Base-by-base conservation (phyloP, 2,113 vertebrate genomes). In the Oenanthe melanoleuca region DNA sequence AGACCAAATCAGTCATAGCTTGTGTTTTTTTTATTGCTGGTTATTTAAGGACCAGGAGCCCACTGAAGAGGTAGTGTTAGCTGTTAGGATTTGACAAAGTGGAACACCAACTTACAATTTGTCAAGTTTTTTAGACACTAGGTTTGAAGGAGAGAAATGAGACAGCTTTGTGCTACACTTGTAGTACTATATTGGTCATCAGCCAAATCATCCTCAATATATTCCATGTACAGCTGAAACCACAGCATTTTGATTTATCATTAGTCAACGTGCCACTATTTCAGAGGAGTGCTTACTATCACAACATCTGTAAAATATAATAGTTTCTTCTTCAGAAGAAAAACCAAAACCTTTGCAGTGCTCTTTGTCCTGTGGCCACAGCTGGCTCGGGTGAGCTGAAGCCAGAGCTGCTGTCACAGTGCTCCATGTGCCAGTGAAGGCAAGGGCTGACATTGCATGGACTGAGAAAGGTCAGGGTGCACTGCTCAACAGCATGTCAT, bases 1-100 rank as follows among this genome's bases (percentile, higher is more conserved):
- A 92, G 69, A 86, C 80, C 50, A 69, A 61, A 94, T 79, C 84
- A 86, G 67, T 91, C 37, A 65, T 22, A 85, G 66, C 25, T 64
- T 65, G 61, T 73, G 38, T 5, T 53, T 95, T 93, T 94, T 94
- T 65, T 63, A 71, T 86, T 77, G 29, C 75, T 50, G 12, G 7
- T 77, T 37, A 37, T n/a, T 37, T 45, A 75, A 75, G 80, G 65
- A 81, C 52, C 49, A 69, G 50, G 12, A 87, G 18, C 52, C 59
- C 29, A 31, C 15, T 29, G 37, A 69, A 64, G 49, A 75, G n/a
- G 14, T 37, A 9, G 14, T 5, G 12, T 50, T 88, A 45, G 25
- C 69, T 94, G 33, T 79, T 20, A 2, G 11, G 49, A 52, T 85
- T 87, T 72, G 53, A 67, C 50, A 59, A 29, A 77, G 55, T 1